Evolutionary conservation across 1,140 invertebrate species (phyloP).

Genomic region (Microplitis demolitor): DNA sequence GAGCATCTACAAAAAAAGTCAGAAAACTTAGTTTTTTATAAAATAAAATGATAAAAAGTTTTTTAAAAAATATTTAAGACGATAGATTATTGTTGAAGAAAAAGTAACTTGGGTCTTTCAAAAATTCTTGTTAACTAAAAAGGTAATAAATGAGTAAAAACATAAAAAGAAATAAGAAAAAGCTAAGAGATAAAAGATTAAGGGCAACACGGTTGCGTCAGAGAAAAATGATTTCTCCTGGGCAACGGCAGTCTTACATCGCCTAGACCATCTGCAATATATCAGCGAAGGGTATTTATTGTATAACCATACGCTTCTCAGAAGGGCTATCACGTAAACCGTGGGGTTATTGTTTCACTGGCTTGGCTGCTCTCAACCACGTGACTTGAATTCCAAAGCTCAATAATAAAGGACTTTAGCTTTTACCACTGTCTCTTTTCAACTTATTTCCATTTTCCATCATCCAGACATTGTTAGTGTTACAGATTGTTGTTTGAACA

Average conservation of each 20-base stretch:
- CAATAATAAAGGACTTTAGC: background rate
- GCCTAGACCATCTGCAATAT: constrained; percentile 7
- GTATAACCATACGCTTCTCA: constrained; percentile 29
- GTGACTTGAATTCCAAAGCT: constrained; percentile 39
- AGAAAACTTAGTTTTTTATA: background rate
- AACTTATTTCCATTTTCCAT: background rate
- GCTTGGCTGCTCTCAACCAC: constrained; percentile 26
- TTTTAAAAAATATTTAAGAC: background rate
- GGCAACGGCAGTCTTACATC: constrained; percentile 10
- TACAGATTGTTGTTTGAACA: too few species aligned
- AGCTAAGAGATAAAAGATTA: constrained; percentile 1
- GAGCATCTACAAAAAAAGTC: background rate
- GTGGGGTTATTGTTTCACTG: constrained; percentile 41
- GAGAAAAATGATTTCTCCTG: constrained; percentile 42
- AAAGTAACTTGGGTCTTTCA: background rate
- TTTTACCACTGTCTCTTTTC: constrained; percentile 8
- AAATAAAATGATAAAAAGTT: background rate
- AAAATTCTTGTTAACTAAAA: constrained; percentile 15
- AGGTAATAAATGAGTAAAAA: background rate
- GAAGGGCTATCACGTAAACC: constrained; percentile 38
- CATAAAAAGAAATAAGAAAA: background rate
- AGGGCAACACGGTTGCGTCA: background rate
- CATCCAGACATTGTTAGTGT: background rate
- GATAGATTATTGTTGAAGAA: background rate
- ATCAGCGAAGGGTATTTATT: constrained; percentile 34